phyloP scores from a whole-genome alignment of 2,888 invertebrate genomes.

The Uropetala carovei region DNA sequence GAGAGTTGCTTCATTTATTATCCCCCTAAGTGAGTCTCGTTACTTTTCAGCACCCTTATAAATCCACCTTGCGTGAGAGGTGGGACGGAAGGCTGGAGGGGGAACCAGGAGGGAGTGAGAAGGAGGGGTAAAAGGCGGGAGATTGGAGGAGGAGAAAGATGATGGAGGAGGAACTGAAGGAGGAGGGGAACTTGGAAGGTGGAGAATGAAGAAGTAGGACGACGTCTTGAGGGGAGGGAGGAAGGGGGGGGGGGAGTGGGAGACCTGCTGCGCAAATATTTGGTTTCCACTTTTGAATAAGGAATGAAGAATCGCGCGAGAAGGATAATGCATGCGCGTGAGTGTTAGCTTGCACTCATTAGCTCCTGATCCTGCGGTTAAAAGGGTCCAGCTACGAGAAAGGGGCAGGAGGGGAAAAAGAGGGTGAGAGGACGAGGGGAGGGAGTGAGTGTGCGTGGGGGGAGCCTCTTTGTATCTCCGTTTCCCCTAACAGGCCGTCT shows the following conservation, averaged over 20 bases:
- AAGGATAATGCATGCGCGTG: slow-evolving; percentile 28
- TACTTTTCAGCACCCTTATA: not conserved
- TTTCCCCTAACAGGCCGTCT: not conserved
- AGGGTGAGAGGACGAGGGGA: not conserved
- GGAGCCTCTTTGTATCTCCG: not conserved
- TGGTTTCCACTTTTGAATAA: slow-evolving; percentile 52
- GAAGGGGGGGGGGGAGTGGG: not conserved
- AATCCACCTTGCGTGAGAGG: not conserved
- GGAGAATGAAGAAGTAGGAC: too few species aligned
- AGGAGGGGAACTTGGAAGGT: not conserved
- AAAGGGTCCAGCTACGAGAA: slow-evolving; percentile 2
- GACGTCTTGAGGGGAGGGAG: too few species aligned
- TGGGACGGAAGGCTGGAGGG: not conserved
- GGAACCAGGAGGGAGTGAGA: too few species aligned
- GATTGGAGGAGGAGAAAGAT: not conserved
- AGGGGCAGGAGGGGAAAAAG: not conserved
- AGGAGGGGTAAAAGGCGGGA: not conserved
- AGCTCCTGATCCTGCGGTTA: slow-evolving; percentile 39
- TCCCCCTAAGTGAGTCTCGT: not conserved
- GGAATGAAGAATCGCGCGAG: slow-evolving; percentile 37
- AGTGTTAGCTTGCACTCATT: slow-evolving; percentile 48
- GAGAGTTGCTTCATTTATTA: not conserved
- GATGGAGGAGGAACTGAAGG: not conserved
- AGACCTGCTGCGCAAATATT: slow-evolving; percentile 40
- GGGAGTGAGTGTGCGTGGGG: not conserved